Evolutionary conservation across 2,113 vertebrate species (phyloP).

Genomic region (Pachypanchax playfairii): DNA sequence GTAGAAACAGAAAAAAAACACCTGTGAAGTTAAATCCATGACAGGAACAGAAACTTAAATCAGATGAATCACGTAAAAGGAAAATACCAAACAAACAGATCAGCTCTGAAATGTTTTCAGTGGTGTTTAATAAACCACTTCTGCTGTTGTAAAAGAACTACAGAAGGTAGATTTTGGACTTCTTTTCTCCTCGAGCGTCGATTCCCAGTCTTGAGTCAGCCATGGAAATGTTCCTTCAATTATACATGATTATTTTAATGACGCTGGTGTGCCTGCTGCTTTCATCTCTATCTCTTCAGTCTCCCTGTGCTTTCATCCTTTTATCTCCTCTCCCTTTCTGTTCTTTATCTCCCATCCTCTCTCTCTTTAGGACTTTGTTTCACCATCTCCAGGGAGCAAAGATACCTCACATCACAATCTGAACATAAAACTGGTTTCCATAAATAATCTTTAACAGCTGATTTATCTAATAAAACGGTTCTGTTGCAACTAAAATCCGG

Average conservation of each 20-base stretch:
- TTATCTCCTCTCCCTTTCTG: conserved; percentile 35
- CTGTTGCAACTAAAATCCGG: not conserved
- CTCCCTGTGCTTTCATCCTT: conserved; percentile 36
- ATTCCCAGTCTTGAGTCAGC: conserved; percentile 38
- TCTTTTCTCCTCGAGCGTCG: conserved; percentile 10
- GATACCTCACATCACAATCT: conserved; percentile 20
- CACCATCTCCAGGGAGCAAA: conserved; percentile 20
- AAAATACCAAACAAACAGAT: not conserved
- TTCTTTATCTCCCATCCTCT: conserved; percentile 12
- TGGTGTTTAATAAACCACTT: not conserved
- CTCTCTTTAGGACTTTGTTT: conserved; percentile 21
- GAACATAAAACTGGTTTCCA: not conserved
- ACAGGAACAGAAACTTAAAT: not conserved
- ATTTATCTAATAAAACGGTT: not conserved
- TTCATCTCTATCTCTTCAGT: conserved; percentile 51
- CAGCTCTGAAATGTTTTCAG: not conserved
- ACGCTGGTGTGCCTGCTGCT: conserved; percentile 53
- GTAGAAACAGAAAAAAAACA: not conserved
- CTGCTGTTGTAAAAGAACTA: not conserved
- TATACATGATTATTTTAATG: conserved; percentile 71
- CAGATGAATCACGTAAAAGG: not conserved
- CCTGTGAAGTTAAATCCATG: not conserved
- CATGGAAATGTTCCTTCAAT: conserved; percentile 56
- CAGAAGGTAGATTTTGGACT: conserved; percentile 6
- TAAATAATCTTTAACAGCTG: conserved; percentile 21